Evolutionary conservation across 2,113 vertebrate species (phyloP), one percentile per base, ranked within the genome.

Genomic region (Peromyscus leucopus): DNA sequence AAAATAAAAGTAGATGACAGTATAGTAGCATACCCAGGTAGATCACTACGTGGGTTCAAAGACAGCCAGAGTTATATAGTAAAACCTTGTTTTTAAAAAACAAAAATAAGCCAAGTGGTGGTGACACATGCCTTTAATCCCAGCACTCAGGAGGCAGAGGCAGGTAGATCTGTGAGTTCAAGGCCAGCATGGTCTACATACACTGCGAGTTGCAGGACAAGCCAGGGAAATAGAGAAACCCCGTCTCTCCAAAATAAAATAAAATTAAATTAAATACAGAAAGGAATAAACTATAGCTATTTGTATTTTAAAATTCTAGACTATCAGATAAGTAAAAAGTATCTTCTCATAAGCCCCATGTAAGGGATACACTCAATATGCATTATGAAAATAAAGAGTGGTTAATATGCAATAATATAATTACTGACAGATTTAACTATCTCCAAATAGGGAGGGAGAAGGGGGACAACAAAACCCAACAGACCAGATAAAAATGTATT

Each of bases 31-130:
- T 26, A 65, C 26, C 65, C 15, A 31, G 42, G 28, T 46, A 28
- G 28, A 48, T 48, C 61, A 67, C 61, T 46, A 16, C 15, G 7
- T 65, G 61, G 46, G 17, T 12, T 67, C 61, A 65, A 33, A 1
- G 16, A 46, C 39, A 65, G 26, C 26, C 28, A 67, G 39, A 9
- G 28, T 67, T 91, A 93, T 83, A 88, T 17, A 78, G 48, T 84
- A n/a, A 89, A 1, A 65, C 19, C 7, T 13, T 46, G 16, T 63
- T 39, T 93, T 61, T 3, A 78, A 89, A 91, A 0, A 89, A 4
- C 21, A 93, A 89, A 96, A 87, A 72, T 61, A 15, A 93, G 85
- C 91, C 55, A 82, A 3, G 72, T 7, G 57, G 87, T 87, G 31
- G 24, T 46, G n/a, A 10, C 22, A 4, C 22, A 42, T 42, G 72